Conservation (phyloP, 1,140 invertebrate genomes). For the Pentalonia nigronervosa region DNA sequence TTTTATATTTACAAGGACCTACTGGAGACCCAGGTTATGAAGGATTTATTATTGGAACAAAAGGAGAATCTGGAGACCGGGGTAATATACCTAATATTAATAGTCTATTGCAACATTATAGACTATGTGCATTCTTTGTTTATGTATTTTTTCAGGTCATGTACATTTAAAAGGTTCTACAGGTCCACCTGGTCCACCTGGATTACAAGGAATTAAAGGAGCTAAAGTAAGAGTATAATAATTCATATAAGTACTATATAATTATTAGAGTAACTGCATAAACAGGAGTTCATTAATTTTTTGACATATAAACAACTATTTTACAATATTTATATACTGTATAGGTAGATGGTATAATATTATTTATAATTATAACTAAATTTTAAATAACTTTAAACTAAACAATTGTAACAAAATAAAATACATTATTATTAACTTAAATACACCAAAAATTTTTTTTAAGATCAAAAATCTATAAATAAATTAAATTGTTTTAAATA, state of each 20-base stretch:
- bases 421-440: too few species aligned
- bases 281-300: not conserved
- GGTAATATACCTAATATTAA: not conserved
- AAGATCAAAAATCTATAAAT: too few species aligned
- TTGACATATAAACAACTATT: not conserved
- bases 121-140: not conserved
- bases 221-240: conserved; percentile 43
- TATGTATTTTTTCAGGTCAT: conserved; percentile 20
- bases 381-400: too few species aligned
- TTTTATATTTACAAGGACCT: conserved; percentile 69
- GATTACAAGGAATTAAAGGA: conserved; percentile 57
- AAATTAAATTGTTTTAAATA: too few species aligned
- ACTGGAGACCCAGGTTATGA: conserved; percentile 65
- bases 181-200: conserved; percentile 59
- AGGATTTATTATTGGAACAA: conserved; percentile 62
- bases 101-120: not conserved
- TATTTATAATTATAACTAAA: too few species aligned
- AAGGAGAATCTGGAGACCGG: conserved; percentile 48
- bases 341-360: not conserved
- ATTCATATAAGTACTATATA: not conserved
- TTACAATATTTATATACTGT: not conserved
- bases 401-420: too few species aligned
- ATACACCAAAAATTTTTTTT: too few species aligned
- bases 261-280: not conserved
- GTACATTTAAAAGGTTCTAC: conserved; percentile 65